These are phyloP conservation scores for Sturmia bella DNA, from an alignment of 2,888 invertebrate species.

Conservation along the genomic window DNA sequence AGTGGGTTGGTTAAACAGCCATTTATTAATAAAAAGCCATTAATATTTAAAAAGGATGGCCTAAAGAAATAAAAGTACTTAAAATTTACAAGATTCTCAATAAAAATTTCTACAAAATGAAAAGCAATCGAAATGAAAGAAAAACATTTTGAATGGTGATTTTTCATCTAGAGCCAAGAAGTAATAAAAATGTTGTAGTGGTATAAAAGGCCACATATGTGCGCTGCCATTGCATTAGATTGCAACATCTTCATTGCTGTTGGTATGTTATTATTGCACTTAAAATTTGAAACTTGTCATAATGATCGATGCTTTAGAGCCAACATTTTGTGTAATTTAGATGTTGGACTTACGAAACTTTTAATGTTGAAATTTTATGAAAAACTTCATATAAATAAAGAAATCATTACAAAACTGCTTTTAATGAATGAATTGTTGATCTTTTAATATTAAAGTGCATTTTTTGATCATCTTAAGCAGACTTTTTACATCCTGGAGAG, in stretches of 20 bases:
- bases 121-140: background rate
- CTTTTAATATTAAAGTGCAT: no score
- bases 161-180: background rate
- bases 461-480: no score
- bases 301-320: conserved; percentile 68
- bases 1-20: conserved; percentile 58
- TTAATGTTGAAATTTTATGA: conserved; percentile 61
- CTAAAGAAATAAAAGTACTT: background rate
- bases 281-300: conserved; percentile 66
- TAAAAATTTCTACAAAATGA: conserved; percentile 52
- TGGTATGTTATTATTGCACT: conserved; percentile 25
- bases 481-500: conserved; percentile 1
- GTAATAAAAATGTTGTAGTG: background rate
- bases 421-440: background rate
- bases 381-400: conserved; percentile 51
- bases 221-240: conserved; percentile 51
- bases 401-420: conserved; percentile 54
- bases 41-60: conserved; percentile 33
- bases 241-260: conserved; percentile 51
- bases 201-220: background rate
- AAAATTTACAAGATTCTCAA: conserved; percentile 5
- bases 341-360: conserved; percentile 57
- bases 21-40: conserved; percentile 58
- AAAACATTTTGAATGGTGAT: conserved; percentile 15
- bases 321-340: conserved; percentile 62